Percentiles rank a stretch among this genome's conserved stretches.
Conservation (phyloP, 2,888 invertebrate species). For the Ectropis crepuscularia region DNA sequence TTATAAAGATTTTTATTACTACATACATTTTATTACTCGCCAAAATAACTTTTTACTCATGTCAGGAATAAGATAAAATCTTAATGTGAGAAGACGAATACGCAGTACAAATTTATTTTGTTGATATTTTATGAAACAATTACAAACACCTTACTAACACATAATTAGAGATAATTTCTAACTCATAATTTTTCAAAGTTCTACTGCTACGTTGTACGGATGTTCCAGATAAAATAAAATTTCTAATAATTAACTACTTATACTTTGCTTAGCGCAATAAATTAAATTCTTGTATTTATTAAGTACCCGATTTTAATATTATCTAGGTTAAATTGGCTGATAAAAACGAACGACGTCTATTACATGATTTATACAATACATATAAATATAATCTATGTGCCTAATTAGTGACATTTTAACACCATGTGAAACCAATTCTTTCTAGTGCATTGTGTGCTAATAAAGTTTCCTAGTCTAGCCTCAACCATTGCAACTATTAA, state of each 20-base stretch:
- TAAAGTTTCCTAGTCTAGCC: slow-evolving; percentile 30
- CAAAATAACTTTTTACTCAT: background rate
- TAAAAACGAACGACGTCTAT: slow-evolving; percentile 36
- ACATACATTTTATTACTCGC: too few relatives aligned
- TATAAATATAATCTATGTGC: slow-evolving; percentile 35
- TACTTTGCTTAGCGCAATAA: slow-evolving; percentile 5
- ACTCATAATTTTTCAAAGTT: slow-evolving; percentile 2
- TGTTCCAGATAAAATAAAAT: slow-evolving; percentile 11
- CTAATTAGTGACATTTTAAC: slow-evolving; percentile 39
- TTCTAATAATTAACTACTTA: slow-evolving; percentile 13
- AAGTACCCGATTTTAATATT: slow-evolving; percentile 25
- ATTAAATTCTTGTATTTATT: slow-evolving; percentile 27
- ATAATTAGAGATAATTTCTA: background rate
- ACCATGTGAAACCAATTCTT: slow-evolving; percentile 37
- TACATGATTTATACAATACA: slow-evolving; percentile 26
- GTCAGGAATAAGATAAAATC: background rate
- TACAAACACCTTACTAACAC: background rate
- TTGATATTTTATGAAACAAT: background rate
- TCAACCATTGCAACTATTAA: slow-evolving; percentile 23
- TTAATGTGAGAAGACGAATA: slow-evolving; percentile 1
- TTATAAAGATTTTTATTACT: too few relatives aligned
- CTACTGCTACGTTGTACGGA: slow-evolving; percentile 6
- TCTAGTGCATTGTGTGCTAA: slow-evolving; percentile 43
- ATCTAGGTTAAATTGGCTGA: slow-evolving; percentile 21
- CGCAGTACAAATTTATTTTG: background rate